Evolutionary conservation across 2,888 invertebrate genomes (phyloP).

Genomic region (Pristionchus japonicus): DNA sequence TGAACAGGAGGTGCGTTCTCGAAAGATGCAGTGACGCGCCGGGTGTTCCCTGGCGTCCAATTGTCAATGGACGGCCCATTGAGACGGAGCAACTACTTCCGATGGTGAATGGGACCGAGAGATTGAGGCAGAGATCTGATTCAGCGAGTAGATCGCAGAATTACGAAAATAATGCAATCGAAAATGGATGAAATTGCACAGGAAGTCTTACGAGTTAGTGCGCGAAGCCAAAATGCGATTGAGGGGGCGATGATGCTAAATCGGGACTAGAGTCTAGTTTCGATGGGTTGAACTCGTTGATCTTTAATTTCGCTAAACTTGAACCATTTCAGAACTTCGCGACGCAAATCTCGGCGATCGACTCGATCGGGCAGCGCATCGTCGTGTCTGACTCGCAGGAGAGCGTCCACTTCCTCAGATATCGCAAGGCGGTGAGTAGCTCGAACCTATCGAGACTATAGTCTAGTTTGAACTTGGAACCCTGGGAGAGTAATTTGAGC

Average conservation of each 20-base stretch:
- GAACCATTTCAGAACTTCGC: slow-evolving; percentile 86
- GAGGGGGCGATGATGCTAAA: background rate
- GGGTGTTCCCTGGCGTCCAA: no score
- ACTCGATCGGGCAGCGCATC: slow-evolving; percentile 93
- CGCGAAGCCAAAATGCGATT: background rate
- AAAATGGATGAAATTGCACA: background rate
- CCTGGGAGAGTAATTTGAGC: background rate
- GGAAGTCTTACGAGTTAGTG: background rate
- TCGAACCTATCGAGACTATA: background rate
- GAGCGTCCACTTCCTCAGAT: slow-evolving; percentile 94
- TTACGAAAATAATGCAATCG: background rate
- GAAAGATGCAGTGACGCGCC: no score
- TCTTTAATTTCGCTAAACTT: slow-evolving; percentile 1
- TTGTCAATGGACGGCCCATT: background rate
- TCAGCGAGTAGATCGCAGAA: no score
- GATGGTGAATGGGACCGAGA: background rate
- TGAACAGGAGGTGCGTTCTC: no score
- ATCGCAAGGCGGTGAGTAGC: slow-evolving; percentile 77
- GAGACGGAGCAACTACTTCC: background rate
- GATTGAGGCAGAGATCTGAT: background rate
- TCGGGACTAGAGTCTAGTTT: background rate
- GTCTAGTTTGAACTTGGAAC: background rate
- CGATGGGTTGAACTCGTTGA: no score
- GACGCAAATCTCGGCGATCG: slow-evolving; percentile 92
- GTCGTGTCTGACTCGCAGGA: slow-evolving; percentile 96